A percentile compares a stretch with the other conserved stretches of the same genome.
phyloP scores from a whole-genome alignment of 2,888 invertebrate genomes.

The Torymus aiolomorphi region DNA sequence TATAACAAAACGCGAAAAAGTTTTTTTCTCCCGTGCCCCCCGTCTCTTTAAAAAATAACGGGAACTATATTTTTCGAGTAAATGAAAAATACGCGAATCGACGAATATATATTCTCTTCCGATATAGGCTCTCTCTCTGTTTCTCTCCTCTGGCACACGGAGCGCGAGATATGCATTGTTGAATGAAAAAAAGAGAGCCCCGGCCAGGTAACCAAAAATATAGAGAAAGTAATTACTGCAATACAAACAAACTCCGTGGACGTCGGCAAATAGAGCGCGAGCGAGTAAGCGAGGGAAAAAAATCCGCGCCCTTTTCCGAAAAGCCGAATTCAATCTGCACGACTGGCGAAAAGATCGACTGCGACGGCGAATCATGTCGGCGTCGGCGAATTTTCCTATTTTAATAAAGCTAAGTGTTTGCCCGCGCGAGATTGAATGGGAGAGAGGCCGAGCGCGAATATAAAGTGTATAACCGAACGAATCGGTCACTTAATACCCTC shows the following conservation, averaged over 20 bases:
- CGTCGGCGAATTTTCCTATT: constrained; percentile 41
- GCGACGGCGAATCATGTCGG: constrained; percentile 30
- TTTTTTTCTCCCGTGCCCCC: too few species aligned
- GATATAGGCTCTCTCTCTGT: not conserved
- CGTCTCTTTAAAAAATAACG: constrained; percentile 2
- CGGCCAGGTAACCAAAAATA: not conserved
- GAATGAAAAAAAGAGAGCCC: not conserved
- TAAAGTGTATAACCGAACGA: constrained; percentile 23
- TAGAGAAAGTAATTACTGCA: constrained; percentile 16
- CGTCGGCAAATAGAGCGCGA: too few species aligned
- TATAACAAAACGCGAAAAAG: too few species aligned
- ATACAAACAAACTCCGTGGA: constrained; percentile 3
- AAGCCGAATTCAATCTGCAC: constrained; percentile 25
- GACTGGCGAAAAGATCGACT: not conserved
- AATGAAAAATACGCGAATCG: not conserved
- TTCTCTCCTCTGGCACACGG: not conserved
- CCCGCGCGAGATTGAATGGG: constrained; percentile 8
- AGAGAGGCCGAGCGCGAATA: not conserved
- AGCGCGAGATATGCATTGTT: not conserved
- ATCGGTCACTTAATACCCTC: constrained; percentile 62
- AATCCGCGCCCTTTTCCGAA: not conserved
- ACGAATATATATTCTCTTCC: not conserved
- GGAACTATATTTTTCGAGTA: not conserved
- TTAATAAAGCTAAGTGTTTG: constrained; percentile 43
- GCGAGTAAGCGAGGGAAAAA: not conserved